Conservation (phyloP, 2,888 invertebrate species). For the Phrixothrix hirtus region DNA sequence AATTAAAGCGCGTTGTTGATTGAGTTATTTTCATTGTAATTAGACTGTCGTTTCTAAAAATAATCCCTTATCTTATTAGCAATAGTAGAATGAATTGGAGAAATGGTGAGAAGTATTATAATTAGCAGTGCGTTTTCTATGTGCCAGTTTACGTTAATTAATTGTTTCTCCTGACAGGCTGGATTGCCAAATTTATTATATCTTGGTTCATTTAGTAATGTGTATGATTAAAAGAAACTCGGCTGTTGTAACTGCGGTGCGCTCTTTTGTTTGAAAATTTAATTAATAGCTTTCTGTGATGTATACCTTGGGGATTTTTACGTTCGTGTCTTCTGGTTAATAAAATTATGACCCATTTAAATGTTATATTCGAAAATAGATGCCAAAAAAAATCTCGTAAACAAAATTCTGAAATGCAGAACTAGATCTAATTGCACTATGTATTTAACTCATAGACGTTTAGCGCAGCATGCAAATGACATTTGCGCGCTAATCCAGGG, state of each 20-base stretch:
- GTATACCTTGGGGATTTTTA: neutral
- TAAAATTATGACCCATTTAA: neutral
- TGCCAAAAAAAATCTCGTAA: too few species aligned
- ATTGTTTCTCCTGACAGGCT: slow-evolving; percentile 26
- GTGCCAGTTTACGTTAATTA: slow-evolving; percentile 30
- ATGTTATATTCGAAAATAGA: neutral
- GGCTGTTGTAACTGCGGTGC: slow-evolving; percentile 1
- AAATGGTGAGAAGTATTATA: slow-evolving; percentile 16
- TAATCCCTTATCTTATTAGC: slow-evolving; percentile 10
- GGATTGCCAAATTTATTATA: slow-evolving; percentile 10
- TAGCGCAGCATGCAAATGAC: slow-evolving; percentile 36
- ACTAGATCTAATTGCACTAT: slow-evolving; percentile 32
- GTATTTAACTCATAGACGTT: slow-evolving; percentile 32
- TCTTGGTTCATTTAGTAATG: neutral
- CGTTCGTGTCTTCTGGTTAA: neutral
- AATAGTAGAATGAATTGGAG: too few species aligned
- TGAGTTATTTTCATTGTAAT: slow-evolving; percentile 8
- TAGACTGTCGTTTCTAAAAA: slow-evolving; percentile 9
- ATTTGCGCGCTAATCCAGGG: slow-evolving; percentile 36
- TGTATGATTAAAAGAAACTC: slow-evolving; percentile 12
- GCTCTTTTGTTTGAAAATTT: slow-evolving; percentile 12
- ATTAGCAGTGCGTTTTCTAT: slow-evolving; percentile 31
- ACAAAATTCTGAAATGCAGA: slow-evolving; percentile 6
- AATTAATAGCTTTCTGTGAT: slow-evolving; percentile 6
- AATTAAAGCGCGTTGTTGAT: too few species aligned